Conservation (phyloP, 1,140 invertebrate species). For the Drosophila seguyi region DNA sequence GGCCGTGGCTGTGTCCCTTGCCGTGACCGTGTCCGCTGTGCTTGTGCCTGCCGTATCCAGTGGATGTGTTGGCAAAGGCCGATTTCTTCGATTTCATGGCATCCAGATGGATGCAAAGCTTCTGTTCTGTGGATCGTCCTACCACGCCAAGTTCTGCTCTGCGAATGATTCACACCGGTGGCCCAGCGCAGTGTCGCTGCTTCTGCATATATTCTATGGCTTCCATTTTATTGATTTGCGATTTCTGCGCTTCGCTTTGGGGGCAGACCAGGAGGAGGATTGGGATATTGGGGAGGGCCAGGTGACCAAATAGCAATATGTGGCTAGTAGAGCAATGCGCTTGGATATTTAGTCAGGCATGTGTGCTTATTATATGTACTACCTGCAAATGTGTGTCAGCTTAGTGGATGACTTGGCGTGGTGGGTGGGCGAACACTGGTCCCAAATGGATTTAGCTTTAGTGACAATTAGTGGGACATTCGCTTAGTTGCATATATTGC, state of each 20-base stretch:
- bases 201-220: conserved; percentile 61
- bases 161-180: conserved; percentile 48
- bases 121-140: conserved; percentile 32
- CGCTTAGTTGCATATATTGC: not conserved
- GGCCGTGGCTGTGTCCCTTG: conserved; percentile 48
- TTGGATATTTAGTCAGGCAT: conserved; percentile 60
- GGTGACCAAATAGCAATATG: conserved; percentile 46
- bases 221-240: conserved; percentile 76
- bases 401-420: conserved; percentile 25
- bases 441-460: not conserved
- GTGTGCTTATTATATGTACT: conserved; percentile 58
- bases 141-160: conserved; percentile 37
- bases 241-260: conserved; percentile 28
- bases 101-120: conserved; percentile 36
- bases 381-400: conserved; percentile 60
- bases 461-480: conserved; percentile 5
- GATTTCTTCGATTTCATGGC: conserved; percentile 80
- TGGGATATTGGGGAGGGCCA: conserved; percentile 13
- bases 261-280: not conserved
- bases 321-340: conserved; percentile 66
- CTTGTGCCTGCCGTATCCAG: conserved; percentile 78
- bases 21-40: conserved; percentile 51
- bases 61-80: conserved; percentile 76
- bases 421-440: conserved; percentile 37
- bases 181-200: conserved; percentile 18